Percentiles rank a stretch among this genome's conserved stretches.
These are phyloP conservation scores for Tenualosa thibaudeaui DNA, from an alignment of 2,797 vertebrate species.

Conservation along the genomic window DNA sequence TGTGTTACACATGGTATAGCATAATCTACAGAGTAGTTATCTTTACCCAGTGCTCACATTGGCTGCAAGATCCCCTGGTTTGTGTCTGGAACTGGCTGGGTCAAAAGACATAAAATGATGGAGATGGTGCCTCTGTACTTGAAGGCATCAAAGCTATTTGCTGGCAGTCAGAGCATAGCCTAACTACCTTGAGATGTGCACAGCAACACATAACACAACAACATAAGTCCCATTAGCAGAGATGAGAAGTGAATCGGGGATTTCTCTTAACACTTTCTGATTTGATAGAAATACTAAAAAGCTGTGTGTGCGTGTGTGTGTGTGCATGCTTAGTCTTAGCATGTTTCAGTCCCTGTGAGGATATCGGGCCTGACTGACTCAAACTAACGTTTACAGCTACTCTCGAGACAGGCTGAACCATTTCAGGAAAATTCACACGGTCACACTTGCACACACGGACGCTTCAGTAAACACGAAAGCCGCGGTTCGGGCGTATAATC, in stretches of 20 bases:
- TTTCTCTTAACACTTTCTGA: not conserved
- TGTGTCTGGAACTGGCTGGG: not conserved
- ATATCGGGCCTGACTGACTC: slow-evolving; percentile 9
- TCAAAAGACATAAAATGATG: not conserved
- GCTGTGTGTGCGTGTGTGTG: not conserved
- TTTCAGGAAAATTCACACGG: slow-evolving; percentile 32
- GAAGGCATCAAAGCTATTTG: not conserved
- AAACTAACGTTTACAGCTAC: slow-evolving; percentile 38
- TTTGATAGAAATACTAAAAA: not conserved
- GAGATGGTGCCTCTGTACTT: not conserved
- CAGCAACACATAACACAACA: not conserved
- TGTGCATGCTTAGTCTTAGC: no score
- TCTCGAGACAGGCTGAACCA: slow-evolving; percentile 62
- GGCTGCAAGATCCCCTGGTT: not conserved
- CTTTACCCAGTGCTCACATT: not conserved
- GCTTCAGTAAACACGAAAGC: not conserved
- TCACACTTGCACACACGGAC: slow-evolving; percentile 24
- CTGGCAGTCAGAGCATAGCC: not conserved
- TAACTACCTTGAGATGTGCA: not conserved
- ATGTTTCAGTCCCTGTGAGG: not conserved
- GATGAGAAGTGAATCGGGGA: not conserved
- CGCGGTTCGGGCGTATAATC: not conserved
- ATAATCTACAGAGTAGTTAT: not conserved
- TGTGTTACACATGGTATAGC: not conserved
- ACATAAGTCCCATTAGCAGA: not conserved